Conservation (phyloP, 2,797 vertebrate genomes). For the Siniperca obscura region DNA sequence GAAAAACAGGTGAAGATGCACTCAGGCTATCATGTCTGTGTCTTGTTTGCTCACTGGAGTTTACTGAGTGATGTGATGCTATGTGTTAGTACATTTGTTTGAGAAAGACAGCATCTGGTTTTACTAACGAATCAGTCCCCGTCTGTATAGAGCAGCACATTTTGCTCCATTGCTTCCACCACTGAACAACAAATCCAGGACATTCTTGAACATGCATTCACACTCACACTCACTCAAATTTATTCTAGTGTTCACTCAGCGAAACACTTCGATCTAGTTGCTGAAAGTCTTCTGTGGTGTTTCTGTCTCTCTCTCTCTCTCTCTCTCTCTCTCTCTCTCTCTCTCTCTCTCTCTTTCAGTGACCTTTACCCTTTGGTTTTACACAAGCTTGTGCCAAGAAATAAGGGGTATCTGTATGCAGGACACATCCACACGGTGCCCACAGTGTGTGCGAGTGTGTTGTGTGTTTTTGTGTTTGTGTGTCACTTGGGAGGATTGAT, state of each 20-base stretch:
- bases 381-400: conserved; percentile 55
- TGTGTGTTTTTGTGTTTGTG: conserved; percentile 41
- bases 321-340: conserved; percentile 1
- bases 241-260: neutral
- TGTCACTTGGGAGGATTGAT: conserved; percentile 62
- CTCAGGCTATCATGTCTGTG: neutral
- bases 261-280: conserved; percentile 11
- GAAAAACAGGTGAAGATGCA: neutral
- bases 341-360: conserved; percentile 19
- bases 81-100: neutral
- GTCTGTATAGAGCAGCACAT: conserved; percentile 3
- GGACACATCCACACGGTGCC: conserved; percentile 61
- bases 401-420: conserved; percentile 68
- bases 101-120: neutral
- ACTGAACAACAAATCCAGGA: conserved; percentile 4
- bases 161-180: conserved; percentile 8
- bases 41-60: neutral
- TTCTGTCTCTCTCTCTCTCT: conserved; percentile 12
- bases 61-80: neutral
- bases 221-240: conserved; percentile 3
- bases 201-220: neutral
- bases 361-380: conserved; percentile 64
- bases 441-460: conserved; percentile 52
- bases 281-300: conserved; percentile 24
- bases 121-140: conserved; percentile 16